Evolutionary conservation across 2,797 vertebrate genomes (phyloP), one percentile per base, ranked within the genome.

Genomic region (Neosalanx taihuensis): DNA sequence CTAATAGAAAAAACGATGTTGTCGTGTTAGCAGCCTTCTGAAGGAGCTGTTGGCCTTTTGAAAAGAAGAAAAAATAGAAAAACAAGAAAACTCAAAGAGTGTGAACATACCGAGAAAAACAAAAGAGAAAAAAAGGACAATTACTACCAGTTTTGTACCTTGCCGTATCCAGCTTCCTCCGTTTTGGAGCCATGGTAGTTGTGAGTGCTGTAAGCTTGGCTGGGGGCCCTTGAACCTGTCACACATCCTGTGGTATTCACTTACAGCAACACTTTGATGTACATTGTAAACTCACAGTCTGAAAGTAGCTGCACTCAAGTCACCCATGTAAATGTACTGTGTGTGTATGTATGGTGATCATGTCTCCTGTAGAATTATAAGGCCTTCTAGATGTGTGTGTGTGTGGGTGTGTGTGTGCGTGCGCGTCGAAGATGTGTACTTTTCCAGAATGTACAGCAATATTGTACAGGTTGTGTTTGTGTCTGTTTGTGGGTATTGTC

Each of bases 391-490:
- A 81, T 84, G 81, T 66, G 41, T 15, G 35, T 64, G 1, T 87
- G 15, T 58, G 46, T 15, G 46, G 4, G 46, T 53, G 17, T 49
- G 71, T 67, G 66, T 67, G 63, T 69, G 35, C 85, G 41, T 13
- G 41, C 53, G 66, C 85, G 73, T 78, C 64, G 67, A 84, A 85
- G 53, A 85, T 79, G 84, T 87, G 88, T 81, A 74, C 88, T 81
- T 85, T 72, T 85, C 77, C 30, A 20, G 71, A 76, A 76, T 80
- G 84, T 73, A 88, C 88, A 90, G 91, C 92, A 92, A 93, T 93
- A 93, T 88, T 92, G 90, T 92, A 91, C 88, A 92, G 89, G 87
- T 92, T 85, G 86, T 87, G 78, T 88, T 66, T 64, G 23, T 76
- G 67, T 75, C 69, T 66, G 70, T 26, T 79, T 67, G 74, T 71